A percentile compares a stretch with the other conserved stretches of the same genome.
Evolutionary conservation across 2,113 vertebrate species (phyloP).

Genomic region (Chaetops frenatus): DNA sequence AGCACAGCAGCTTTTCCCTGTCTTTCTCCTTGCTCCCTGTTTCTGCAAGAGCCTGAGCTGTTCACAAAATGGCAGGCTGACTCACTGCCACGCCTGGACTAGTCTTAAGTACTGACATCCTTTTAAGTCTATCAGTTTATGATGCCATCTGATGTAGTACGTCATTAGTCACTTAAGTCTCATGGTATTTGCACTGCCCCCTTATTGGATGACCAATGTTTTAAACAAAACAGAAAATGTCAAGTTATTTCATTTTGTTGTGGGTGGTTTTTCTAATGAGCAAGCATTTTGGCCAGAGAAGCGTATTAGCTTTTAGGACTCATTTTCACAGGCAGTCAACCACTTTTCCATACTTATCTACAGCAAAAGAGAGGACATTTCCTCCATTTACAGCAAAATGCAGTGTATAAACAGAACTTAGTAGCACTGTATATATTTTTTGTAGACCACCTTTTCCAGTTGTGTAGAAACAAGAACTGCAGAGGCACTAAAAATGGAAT

Average conservation of each 20-base stretch:
- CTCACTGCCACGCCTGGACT: fast-evolving
- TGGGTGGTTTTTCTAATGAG: background rate
- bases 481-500: background rate
- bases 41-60: background rate
- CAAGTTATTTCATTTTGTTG: background rate
- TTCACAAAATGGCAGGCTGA: background rate
- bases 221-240: background rate
- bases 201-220: background rate
- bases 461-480: background rate
- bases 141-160: background rate
- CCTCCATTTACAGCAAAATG: background rate
- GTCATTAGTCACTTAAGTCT: background rate
- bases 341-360: background rate
- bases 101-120: background rate
- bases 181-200: background rate
- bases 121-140: background rate
- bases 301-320: background rate
- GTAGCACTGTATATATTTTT: background rate
- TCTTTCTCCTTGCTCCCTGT: background rate
- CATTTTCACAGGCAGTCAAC: background rate
- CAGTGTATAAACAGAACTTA: background rate
- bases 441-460: background rate
- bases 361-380: background rate
- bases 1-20: background rate
- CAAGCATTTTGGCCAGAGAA: background rate